Evolutionary conservation across 2,797 vertebrate genomes (phyloP).

Genomic region (Avahi laniger): DNA sequence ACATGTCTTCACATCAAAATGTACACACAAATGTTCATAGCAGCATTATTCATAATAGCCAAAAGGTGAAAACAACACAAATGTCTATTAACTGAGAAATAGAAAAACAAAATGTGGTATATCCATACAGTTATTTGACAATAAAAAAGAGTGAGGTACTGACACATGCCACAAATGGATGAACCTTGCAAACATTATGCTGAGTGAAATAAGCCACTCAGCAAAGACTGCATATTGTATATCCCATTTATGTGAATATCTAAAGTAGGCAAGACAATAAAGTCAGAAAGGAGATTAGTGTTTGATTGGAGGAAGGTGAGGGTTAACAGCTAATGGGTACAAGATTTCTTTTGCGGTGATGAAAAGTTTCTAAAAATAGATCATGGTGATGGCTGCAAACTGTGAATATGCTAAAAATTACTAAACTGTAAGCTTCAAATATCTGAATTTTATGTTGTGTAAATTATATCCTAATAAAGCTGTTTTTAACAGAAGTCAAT

Average conservation of each 20-base stretch:
- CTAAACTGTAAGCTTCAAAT: not conserved
- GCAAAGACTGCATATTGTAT: not conserved
- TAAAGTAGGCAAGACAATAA: not conserved
- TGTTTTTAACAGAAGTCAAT: not conserved
- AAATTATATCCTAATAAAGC: not conserved
- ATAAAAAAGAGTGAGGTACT: not conserved
- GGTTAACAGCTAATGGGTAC: not conserved
- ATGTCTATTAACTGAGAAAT: not conserved
- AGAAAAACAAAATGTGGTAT: not conserved
- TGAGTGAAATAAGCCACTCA: not conserved
- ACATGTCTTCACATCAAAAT: not conserved
- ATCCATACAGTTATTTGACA: not conserved
- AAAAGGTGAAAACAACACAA: not conserved
- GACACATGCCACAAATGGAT: not conserved
- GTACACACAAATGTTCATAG: not conserved
- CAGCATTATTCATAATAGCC: not conserved
- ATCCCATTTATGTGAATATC: not conserved
- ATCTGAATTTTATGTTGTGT: not conserved
- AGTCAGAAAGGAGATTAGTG: not conserved
- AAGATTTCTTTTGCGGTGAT: not conserved
- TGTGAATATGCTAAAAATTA: not conserved
- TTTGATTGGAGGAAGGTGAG: not conserved
- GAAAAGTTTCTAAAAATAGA: not conserved
- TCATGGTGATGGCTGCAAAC: not conserved
- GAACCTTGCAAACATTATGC: not conserved